Conservation (phyloP, 2,888 invertebrate genomes). For the Coenonympha glycerion region DNA sequence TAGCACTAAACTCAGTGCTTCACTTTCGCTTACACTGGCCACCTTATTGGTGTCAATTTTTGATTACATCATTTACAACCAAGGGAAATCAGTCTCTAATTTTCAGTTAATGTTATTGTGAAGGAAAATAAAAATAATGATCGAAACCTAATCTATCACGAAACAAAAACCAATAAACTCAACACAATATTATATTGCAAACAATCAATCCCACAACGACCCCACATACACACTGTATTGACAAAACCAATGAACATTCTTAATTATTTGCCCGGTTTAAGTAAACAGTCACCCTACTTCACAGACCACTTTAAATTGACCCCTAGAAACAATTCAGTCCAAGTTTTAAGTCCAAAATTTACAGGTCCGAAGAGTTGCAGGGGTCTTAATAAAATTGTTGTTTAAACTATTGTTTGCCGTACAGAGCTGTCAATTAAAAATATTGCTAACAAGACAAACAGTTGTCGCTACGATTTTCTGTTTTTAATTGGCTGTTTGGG, state of each 20-base stretch:
- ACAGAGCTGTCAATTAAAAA: conserved; percentile 71
- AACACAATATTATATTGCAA: conserved; percentile 45
- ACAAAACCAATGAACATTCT: conserved; percentile 74
- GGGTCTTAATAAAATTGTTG: conserved; percentile 40
- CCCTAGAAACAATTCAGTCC: conserved; percentile 28
- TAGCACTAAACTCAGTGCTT: too few relatives aligned
- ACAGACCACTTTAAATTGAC: conserved; percentile 42
- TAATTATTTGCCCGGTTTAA: conserved; percentile 69
- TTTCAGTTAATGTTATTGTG: conserved; percentile 60
- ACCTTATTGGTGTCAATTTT: too few relatives aligned
- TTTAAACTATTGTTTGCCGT: conserved; percentile 59
- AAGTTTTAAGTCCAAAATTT: conserved; percentile 13
- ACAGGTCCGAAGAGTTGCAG: conserved; percentile 15
- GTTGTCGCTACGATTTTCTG: conserved; percentile 58
- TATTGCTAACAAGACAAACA: conserved; percentile 71
- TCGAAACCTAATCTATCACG: conserved; percentile 30
- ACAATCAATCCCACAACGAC: conserved; percentile 57
- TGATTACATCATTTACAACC: too few relatives aligned
- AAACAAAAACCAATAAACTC: conserved; percentile 47
- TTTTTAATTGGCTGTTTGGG: conserved; percentile 67
- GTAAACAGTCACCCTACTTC: conserved; percentile 64
- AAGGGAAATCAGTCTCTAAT: too few relatives aligned
- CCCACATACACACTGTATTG: conserved; percentile 58
- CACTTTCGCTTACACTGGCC: too few relatives aligned
- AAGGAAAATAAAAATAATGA: conserved; percentile 28